A percentile compares a stretch with the other conserved stretches of the same genome.
These are phyloP conservation scores for Drosophila meridiana DNA, from an alignment of 2,888 invertebrate genomes.

Conservation along the genomic window DNA sequence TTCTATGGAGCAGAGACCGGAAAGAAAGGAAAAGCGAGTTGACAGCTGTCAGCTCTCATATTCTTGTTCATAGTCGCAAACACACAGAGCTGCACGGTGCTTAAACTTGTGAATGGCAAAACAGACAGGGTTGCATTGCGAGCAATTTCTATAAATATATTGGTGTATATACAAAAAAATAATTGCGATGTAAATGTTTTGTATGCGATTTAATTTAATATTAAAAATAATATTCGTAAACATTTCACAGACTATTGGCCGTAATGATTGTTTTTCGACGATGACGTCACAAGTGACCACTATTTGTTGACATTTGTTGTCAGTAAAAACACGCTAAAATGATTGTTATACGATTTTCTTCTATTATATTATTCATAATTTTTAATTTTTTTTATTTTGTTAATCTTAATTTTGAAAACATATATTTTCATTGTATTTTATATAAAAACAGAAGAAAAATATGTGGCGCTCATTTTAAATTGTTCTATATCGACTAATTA, in stretches of 20 bases:
- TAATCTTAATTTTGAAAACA: background rate
- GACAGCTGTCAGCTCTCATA: constrained; percentile 68
- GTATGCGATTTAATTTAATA: background rate
- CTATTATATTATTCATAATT: background rate
- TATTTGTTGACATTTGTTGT: background rate
- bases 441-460: background rate
- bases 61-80: constrained; percentile 44
- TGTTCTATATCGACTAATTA: background rate
- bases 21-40: constrained; percentile 83
- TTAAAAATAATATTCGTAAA: background rate
- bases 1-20: constrained; percentile 83
- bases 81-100: constrained; percentile 43
- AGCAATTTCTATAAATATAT: background rate
- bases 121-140: background rate
- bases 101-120: constrained; percentile 38
- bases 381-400: background rate
- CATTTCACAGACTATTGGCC: background rate
- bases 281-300: background rate
- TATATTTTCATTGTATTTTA: background rate
- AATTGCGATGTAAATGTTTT: too few species aligned
- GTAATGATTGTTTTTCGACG: too few species aligned
- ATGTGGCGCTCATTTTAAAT: background rate
- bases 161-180: background rate
- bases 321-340: background rate
- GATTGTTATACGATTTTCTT: background rate